phyloP scores from a whole-genome alignment of 2,113 vertebrate genomes.

The Microtus richardsoni region DNA sequence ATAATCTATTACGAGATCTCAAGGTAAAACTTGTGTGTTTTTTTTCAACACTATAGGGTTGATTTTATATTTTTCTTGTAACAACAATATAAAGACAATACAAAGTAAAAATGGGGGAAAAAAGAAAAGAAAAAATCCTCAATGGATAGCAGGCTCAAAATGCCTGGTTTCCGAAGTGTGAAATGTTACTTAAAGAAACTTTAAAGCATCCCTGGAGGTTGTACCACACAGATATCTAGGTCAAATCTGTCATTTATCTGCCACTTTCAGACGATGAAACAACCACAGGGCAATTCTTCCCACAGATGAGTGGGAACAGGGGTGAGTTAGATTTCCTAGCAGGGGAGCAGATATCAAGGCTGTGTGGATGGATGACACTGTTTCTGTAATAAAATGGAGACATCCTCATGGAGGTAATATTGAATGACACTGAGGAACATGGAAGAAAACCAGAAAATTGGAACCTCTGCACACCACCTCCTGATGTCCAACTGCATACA shows the following conservation, averaged over 20 bases:
- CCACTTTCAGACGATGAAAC: conserved; percentile 63
- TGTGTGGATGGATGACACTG: background rate
- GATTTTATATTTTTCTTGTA: conserved; percentile 47
- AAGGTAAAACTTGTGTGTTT: background rate
- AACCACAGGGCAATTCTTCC: conserved; percentile 54
- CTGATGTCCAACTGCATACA: background rate
- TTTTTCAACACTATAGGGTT: conserved; percentile 3
- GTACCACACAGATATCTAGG: conserved; percentile 62
- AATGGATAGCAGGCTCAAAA: conserved; percentile 41
- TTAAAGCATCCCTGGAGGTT: conserved; percentile 51
- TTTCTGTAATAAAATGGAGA: conserved; percentile 41
- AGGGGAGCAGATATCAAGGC: conserved; percentile 32
- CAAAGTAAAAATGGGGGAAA: background rate
- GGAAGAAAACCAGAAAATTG: background rate
- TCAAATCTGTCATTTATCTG: conserved; percentile 69
- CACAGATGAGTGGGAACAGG: background rate
- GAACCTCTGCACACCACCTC: background rate
- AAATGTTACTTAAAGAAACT: conserved; percentile 63
- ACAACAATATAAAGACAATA: conserved; percentile 34
- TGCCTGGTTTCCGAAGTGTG: conserved; percentile 33
- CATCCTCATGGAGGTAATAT: background rate
- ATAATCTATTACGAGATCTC: conserved; percentile 27
- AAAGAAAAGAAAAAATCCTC: background rate
- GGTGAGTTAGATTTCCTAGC: conserved; percentile 52
- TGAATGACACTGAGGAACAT: background rate